These are phyloP conservation scores for Troglohyphantes excavatus DNA, from an alignment of 2,888 invertebrate species.

Conservation along the genomic window DNA sequence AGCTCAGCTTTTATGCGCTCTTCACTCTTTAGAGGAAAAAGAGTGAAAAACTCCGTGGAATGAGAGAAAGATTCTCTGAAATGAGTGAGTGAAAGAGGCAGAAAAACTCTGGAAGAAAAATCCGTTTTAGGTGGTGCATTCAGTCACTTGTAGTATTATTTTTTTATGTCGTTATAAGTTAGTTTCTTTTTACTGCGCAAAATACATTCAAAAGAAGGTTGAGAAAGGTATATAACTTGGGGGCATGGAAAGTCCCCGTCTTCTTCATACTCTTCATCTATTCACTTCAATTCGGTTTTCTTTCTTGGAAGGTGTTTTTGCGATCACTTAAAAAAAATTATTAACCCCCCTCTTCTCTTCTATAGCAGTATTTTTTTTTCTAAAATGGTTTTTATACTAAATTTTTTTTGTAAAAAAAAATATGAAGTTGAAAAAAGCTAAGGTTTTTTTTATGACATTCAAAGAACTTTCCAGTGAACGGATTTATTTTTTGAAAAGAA, in stretches of 20 bases:
- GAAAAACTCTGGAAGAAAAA: not conserved
- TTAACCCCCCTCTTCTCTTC: no score
- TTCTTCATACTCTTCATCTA: not conserved
- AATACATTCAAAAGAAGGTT: not conserved
- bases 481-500: no score
- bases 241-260: not conserved
- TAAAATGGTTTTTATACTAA: not conserved
- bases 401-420: not conserved
- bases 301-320: not conserved
- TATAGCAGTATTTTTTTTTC: not conserved
- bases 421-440: not conserved
- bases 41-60: no score
- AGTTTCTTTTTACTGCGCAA: not conserved
- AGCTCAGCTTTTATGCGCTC: not conserved
- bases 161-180: conserved; percentile 1
- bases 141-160: not conserved
- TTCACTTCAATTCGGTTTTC: not conserved
- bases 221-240: not conserved
- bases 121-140: not conserved
- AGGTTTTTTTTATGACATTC: no score
- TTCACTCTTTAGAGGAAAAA: not conserved
- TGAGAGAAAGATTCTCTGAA: no score
- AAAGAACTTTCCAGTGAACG: no score
- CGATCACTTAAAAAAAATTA: no score
- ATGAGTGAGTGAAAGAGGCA: not conserved